phyloP scores from a whole-genome alignment of 2,888 invertebrate genomes.

The Actias luna region DNA sequence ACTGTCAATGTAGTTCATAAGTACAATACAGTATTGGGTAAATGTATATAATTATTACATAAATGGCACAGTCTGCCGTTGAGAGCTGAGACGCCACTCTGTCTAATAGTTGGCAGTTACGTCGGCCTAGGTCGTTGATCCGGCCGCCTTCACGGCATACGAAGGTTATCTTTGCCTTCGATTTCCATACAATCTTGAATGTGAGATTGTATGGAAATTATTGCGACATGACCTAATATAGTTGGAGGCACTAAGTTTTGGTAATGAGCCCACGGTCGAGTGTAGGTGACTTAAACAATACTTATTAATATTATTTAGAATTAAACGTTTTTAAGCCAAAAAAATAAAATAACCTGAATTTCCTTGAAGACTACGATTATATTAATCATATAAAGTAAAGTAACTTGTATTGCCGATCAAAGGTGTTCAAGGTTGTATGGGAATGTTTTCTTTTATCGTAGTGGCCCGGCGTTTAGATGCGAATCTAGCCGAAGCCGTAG shows the following conservation, averaged over 20 bases:
- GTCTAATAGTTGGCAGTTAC: constrained; percentile 17
- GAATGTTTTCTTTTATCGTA: too few relatives aligned
- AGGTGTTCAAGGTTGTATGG: too few relatives aligned
- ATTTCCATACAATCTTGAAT: constrained; percentile 1
- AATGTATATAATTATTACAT: background rate
- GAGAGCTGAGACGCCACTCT: constrained; percentile 17
- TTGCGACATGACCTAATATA: constrained; percentile 4
- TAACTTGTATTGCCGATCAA: too few relatives aligned
- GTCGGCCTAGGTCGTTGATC: constrained; percentile 16
- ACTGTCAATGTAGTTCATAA: background rate
- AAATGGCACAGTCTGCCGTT: constrained; percentile 5
- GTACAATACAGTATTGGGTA: constrained; percentile 5
- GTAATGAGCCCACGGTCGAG: background rate
- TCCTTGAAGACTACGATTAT: too few relatives aligned
- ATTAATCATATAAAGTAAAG: too few relatives aligned
- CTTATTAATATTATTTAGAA: too few relatives aligned
- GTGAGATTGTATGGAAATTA: constrained; percentile 10
- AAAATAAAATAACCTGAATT: too few relatives aligned
- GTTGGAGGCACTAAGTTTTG: background rate
- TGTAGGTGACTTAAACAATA: background rate
- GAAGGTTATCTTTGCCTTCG: background rate
- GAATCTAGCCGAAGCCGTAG: too few relatives aligned
- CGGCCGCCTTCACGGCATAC: constrained; percentile 5
- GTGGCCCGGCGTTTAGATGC: too few relatives aligned
- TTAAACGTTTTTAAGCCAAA: too few relatives aligned